Conservation (phyloP, 2,888 invertebrate species). For the Aspidiotus destructor region DNA sequence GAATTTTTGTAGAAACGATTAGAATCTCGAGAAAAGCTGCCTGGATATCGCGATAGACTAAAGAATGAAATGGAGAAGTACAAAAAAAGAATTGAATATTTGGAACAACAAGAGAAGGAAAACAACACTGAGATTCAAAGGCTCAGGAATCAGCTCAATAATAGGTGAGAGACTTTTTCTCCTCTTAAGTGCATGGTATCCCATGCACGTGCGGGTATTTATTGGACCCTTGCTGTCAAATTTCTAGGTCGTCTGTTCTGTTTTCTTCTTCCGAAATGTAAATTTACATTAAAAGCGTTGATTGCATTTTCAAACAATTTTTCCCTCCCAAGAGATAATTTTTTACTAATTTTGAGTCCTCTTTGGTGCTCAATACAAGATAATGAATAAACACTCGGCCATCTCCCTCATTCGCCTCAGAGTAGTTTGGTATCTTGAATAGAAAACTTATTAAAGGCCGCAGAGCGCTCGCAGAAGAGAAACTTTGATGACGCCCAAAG, state of each 20-base stretch:
- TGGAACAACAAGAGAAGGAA: slow-evolving; percentile 38
- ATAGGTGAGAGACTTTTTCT: slow-evolving; percentile 37
- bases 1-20: slow-evolving; percentile 15
- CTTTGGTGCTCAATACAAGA: too few relatives aligned
- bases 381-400: too few relatives aligned
- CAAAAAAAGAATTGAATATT: slow-evolving; percentile 42
- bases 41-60: slow-evolving; percentile 37
- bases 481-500: slow-evolving; percentile 38
- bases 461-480: slow-evolving; percentile 34
- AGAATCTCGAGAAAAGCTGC: slow-evolving; percentile 32
- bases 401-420: neutral
- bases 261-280: too few relatives aligned
- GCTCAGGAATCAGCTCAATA: slow-evolving; percentile 43
- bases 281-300: too few relatives aligned
- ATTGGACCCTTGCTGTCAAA: too few relatives aligned
- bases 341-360: too few relatives aligned
- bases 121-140: slow-evolving; percentile 45
- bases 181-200: neutral
- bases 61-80: slow-evolving; percentile 42
- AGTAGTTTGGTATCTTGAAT: neutral
- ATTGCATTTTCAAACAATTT: too few relatives aligned
- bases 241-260: too few relatives aligned
- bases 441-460: slow-evolving; percentile 24
- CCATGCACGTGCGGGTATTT: neutral
- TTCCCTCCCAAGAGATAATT: too few relatives aligned